Base-by-base conservation (phyloP, 1,140 invertebrate species). In the Bombus consobrinus region DNA sequence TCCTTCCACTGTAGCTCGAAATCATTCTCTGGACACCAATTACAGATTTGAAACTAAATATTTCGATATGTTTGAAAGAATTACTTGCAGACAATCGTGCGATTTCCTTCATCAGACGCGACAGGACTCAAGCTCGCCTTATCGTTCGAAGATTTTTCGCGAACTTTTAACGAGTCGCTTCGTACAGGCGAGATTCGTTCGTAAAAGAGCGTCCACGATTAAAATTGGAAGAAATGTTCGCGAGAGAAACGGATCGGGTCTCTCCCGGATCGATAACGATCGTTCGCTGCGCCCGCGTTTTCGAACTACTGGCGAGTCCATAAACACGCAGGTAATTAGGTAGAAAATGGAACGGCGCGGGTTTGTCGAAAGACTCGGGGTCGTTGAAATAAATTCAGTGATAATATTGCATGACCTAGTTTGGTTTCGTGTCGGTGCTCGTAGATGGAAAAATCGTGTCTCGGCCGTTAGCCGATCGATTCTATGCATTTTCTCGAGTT, bases 401-500 rank as follows among this genome's bases (percentile, higher is more conserved):
- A 77, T 81, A 81, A 79, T 82, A 62, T 76, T 41, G 37, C 28
- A 37, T 78, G 85, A 39, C 85, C 89, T 71, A 85, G 88, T 89
- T 90, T 62, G 68, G 75, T 83, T 81, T 43, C 22, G 76, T 62
- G 59, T 43, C 69, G 57, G 69, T 74, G 53, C 76, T 73, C 78
- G 79, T 41, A 87, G 37, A 64, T 85, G 81, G 89, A 88, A 90
- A 90, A 91, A 91, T 88, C 87, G 79, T 90, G 87, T 90, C 90
- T 88, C 84, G 89, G 88, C 86, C 86, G 82, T 90, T 91, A 90
- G 53, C 53, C 80, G 85, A 91, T 91, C 86, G 89, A 91, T 91
- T 83, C 81, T 62, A 64, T 66, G 78, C 87, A 90, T 90, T 91
- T 91, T 91, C 87, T 87, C 89, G 85, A 85, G 89, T 90, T 88